These are phyloP conservation scores for Anthonomus grandis DNA, from an alignment of 1,140 invertebrate genomes.

Conservation along the genomic window DNA sequence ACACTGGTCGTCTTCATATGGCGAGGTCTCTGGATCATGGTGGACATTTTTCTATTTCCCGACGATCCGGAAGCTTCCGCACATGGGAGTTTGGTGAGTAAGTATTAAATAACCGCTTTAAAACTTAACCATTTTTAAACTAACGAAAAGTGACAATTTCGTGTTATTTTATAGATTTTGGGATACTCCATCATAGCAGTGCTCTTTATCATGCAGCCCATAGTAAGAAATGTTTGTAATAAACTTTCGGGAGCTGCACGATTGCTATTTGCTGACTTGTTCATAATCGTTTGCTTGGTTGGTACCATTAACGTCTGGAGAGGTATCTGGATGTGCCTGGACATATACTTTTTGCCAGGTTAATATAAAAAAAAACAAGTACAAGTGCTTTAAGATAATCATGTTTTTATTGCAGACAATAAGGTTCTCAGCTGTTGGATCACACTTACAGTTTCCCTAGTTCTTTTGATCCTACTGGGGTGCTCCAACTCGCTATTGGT, in stretches of 20 bases:
- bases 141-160: too few species aligned
- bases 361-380: slow-evolving; percentile 10
- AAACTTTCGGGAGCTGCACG: slow-evolving; percentile 62
- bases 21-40: slow-evolving; percentile 77
- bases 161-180: slow-evolving; percentile 58
- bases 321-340: slow-evolving; percentile 76
- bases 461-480: slow-evolving; percentile 74
- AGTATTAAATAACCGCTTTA: slow-evolving; percentile 2
- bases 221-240: slow-evolving; percentile 65
- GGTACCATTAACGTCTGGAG: slow-evolving; percentile 85
- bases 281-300: slow-evolving; percentile 71
- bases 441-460: slow-evolving; percentile 67
- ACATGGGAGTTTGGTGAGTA: slow-evolving; percentile 71
- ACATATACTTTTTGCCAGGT: slow-evolving; percentile 77
- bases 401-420: slow-evolving; percentile 56
- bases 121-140: neutral
- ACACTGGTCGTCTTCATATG: slow-evolving; percentile 83
- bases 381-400: too few species aligned
- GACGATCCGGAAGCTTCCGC: slow-evolving; percentile 58
- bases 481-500: slow-evolving; percentile 81
- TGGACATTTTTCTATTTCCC: slow-evolving; percentile 76
- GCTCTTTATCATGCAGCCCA: slow-evolving; percentile 69
- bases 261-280: slow-evolving; percentile 68
- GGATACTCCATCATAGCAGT: slow-evolving; percentile 70
- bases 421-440: slow-evolving; percentile 73